Conservation (phyloP, 2,797 vertebrate species). For the Masticophis lateralis region DNA sequence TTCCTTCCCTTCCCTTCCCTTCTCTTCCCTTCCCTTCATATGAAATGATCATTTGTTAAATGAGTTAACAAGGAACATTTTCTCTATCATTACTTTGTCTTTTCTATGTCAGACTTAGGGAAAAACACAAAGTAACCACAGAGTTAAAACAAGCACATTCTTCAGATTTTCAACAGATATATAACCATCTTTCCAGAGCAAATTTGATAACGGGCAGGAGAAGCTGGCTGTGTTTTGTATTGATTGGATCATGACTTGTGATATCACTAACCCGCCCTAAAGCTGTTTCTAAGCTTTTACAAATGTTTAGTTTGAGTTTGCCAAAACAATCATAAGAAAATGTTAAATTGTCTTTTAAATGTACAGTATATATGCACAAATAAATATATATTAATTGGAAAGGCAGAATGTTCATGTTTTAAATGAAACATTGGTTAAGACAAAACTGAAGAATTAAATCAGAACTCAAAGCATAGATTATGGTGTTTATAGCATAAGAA, state of each 20-base stretch:
- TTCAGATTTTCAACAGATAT: not conserved
- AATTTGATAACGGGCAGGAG: not conserved
- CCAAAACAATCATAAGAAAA: not conserved
- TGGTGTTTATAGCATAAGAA: not conserved
- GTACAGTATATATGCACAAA: not conserved
- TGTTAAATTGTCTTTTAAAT: not conserved
- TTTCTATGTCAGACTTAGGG: not conserved
- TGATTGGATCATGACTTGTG: not conserved
- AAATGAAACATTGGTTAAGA: not conserved
- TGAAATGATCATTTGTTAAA: not conserved
- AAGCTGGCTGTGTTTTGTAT: not conserved
- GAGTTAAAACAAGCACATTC: not conserved
- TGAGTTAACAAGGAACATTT: not conserved
- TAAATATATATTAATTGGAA: not conserved
- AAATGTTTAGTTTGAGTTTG: not conserved
- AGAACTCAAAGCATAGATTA: not conserved
- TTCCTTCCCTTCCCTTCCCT: not conserved
- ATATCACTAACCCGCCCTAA: not conserved
- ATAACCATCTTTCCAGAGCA: not conserved
- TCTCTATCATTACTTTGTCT: not conserved
- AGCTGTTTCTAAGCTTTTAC: not conserved
- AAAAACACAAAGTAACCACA: not conserved
- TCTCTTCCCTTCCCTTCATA: not conserved
- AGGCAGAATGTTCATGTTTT: not conserved
- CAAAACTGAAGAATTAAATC: not conserved